Percentiles rank a stretch among this genome's conserved stretches.
phyloP scores from a whole-genome alignment of 2,113 vertebrate species.

The Bambusicola thoracicus region DNA sequence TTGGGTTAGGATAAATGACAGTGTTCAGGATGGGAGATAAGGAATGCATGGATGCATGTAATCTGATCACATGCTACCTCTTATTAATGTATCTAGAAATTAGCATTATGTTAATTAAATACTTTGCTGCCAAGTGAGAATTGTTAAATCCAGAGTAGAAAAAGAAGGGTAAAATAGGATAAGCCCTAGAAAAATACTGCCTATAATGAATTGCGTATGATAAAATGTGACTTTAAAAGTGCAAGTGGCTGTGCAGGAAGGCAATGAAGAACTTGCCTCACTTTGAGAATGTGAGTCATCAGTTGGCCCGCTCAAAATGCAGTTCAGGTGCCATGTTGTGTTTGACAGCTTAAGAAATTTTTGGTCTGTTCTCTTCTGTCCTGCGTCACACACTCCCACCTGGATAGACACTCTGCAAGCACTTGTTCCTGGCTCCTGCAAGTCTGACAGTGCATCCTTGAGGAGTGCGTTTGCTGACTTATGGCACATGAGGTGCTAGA shows the following conservation, averaged over 20 bases:
- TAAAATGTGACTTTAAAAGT: conserved; percentile 12
- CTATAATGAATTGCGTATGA: not conserved
- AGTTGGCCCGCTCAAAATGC: not conserved
- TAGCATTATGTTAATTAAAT: not conserved
- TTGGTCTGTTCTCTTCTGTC: not conserved
- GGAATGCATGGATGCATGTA: not conserved
- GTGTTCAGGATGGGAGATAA: not conserved
- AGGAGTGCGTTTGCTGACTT: not conserved
- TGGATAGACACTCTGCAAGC: not conserved
- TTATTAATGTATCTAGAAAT: not conserved
- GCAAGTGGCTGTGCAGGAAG: not conserved
- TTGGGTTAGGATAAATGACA: not conserved
- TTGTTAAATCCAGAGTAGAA: not conserved
- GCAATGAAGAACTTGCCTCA: not conserved
- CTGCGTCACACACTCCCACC: not conserved
- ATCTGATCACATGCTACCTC: not conserved
- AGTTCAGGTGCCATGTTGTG: not conserved
- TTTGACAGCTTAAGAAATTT: not conserved
- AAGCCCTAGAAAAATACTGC: not conserved
- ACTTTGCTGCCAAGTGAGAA: not conserved
- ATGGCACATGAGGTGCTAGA: not conserved
- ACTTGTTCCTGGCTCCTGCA: not conserved
- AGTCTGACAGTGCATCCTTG: not conserved
- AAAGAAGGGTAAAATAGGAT: not conserved
- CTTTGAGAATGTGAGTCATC: conserved; percentile 6